Conservation (phyloP, 1,140 invertebrate genomes). For the Ceratitis capitata region DNA sequence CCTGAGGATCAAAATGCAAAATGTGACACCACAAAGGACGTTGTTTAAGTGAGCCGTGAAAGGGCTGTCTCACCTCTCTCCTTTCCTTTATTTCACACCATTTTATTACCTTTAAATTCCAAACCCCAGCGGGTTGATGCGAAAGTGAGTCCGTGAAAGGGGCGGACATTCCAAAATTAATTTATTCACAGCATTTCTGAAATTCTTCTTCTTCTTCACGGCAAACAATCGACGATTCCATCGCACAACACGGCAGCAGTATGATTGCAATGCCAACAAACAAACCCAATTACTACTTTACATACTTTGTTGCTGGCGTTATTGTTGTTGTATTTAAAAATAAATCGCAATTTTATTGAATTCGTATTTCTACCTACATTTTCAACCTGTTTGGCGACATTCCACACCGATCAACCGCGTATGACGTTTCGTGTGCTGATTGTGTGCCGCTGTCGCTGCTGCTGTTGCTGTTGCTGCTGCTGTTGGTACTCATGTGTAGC, state of each 20-base stretch:
- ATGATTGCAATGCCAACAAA: not conserved
- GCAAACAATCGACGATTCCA: not conserved
- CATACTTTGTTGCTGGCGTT: not conserved
- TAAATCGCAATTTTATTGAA: conserved; percentile 64
- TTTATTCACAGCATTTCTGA: not conserved
- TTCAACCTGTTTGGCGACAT: conserved; percentile 65
- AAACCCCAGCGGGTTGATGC: no score
- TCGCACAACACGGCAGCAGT: not conserved
- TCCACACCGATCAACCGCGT: conserved; percentile 63
- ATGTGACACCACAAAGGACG: no score
- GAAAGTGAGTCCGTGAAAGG: not conserved
- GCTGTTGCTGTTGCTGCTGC: no score
- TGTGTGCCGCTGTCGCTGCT: no score
- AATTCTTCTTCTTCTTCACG: conserved; percentile 1
- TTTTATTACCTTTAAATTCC: no score
- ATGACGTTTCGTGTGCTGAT: conserved; percentile 16
- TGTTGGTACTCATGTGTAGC: not conserved
- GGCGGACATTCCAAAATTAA: not conserved
- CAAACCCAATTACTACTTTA: not conserved
- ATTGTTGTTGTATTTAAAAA: conserved; percentile 46
- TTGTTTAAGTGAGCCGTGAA: no score
- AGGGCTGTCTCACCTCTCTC: no score
- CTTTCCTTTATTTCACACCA: no score
- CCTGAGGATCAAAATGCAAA: no score
- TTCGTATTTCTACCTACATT: conserved; percentile 65